Conservation (phyloP, 2,113 vertebrate species). For the Octodon degus region DNA sequence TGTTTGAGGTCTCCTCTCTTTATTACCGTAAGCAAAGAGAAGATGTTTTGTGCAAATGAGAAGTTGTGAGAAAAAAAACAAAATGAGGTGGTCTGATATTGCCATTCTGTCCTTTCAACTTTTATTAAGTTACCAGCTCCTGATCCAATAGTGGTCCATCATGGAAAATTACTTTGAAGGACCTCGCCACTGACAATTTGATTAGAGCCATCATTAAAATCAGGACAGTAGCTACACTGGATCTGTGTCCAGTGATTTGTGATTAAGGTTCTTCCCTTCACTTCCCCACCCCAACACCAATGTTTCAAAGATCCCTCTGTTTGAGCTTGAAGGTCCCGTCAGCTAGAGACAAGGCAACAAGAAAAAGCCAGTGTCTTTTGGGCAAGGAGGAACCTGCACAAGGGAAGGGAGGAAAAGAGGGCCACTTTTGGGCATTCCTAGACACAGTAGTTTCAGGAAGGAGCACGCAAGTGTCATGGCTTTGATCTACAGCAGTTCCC, state of each 20-base stretch:
- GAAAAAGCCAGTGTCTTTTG: not conserved
- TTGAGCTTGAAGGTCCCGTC: accelerated
- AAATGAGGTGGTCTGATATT: not conserved
- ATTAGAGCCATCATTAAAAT: not conserved
- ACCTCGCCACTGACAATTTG: not conserved
- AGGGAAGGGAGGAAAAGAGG: not conserved
- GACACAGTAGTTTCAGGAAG: not conserved
- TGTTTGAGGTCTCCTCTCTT: not conserved
- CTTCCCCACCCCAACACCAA: not conserved
- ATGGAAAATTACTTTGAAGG: not conserved
- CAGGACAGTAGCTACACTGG: not conserved
- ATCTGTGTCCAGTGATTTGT: accelerated
- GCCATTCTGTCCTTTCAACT: slow-evolving; percentile 7
- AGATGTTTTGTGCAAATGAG: not conserved
- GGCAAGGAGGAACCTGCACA: not conserved
- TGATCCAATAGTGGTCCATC: not conserved
- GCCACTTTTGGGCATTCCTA: not conserved
- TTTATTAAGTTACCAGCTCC: not conserved
- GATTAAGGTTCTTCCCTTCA: too few relatives aligned
- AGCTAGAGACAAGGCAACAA: not conserved
- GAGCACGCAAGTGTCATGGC: not conserved
- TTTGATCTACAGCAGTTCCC: not conserved
- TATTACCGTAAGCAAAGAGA: not conserved
- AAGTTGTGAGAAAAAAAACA: not conserved
- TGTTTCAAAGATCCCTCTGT: not conserved